A percentile compares a stretch with the other conserved stretches of the same genome.
Conservation (phyloP, 2,113 vertebrate genomes). For the Candoia aspera region DNA sequence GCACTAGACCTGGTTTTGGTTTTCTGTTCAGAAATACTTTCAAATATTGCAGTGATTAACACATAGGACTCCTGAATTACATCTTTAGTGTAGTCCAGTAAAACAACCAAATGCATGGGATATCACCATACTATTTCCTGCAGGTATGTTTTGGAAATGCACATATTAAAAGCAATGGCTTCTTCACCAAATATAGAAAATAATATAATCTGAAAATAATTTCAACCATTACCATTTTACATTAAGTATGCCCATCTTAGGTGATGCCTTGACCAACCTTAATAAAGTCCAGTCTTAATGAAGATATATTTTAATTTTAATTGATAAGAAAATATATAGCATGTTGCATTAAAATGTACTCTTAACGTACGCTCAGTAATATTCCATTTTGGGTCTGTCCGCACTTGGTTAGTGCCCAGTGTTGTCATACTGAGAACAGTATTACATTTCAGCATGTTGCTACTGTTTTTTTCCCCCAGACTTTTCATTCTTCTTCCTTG, state of each 20-base stretch:
- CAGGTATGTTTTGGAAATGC: background rate
- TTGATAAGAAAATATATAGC: background rate
- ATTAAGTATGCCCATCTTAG: background rate
- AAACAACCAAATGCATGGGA: background rate
- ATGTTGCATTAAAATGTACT: background rate
- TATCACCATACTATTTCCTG: background rate
- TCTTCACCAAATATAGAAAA: background rate
- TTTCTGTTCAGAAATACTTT: background rate
- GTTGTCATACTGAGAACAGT: background rate
- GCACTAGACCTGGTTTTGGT: background rate
- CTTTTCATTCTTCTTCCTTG: background rate
- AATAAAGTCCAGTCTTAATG: background rate
- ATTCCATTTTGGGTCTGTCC: background rate
- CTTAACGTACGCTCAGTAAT: background rate
- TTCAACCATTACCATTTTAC: background rate
- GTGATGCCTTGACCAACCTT: background rate
- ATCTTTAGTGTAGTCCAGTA: background rate
- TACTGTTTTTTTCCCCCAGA: background rate
- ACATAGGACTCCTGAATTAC: background rate
- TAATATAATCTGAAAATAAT: background rate
- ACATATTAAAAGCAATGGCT: background rate
- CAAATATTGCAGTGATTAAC: background rate
- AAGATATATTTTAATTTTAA: background rate
- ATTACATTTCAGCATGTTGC: background rate
- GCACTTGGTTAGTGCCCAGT: background rate